Base-by-base conservation (phyloP, 2,888 invertebrate genomes). In the Leptinotarsa tumamoca region DNA sequence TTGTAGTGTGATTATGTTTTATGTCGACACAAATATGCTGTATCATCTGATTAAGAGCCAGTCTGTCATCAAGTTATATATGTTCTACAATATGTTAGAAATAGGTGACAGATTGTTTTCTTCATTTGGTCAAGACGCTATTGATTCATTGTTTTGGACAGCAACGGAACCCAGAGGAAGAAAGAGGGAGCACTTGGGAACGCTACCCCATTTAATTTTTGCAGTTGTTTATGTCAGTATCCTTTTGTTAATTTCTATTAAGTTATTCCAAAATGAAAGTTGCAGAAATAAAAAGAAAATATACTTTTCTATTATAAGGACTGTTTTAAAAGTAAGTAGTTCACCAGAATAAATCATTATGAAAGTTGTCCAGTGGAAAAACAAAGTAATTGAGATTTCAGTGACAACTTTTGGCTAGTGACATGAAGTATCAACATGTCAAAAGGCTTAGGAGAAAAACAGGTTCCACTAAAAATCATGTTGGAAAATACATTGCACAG, bases 21-120 rank as follows among this genome's bases (percentile, higher is more conserved):
- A 96, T 84, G 94, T 99, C 80, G 99, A 99, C 87, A 98, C 98
- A 58, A 98, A 98, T 82, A 96, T 99, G 91, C 94, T 99, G 91
- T 99, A 99, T 89, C 99, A 99, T 88, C 91, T 98, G 84, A 95
- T 97, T 67, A 97, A 97, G 87, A 98, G 98, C 84, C 99, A 99
- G 87, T 98, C 98, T 81, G 98, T 99, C 79, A 99, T 99, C 89
- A 99, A 99, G 87, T 90, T 99, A 81, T 99, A 99, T 87, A 98
- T 99, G 87, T 98, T 99, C 90, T 99, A 97, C 89, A 99, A 99
- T 88, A 99, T 99, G 98, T 90, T 99, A 76, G 99, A 99, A 90
- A 98, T 98, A 70, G 98, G 97, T 17, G 99, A 99, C 89, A 91
- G 98, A 79, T 89, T 99, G 80, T 95, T 99, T 86, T 98, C 98